phyloP scores from a whole-genome alignment of 2,113 vertebrate genomes.

The Hemicordylus capensis region DNA sequence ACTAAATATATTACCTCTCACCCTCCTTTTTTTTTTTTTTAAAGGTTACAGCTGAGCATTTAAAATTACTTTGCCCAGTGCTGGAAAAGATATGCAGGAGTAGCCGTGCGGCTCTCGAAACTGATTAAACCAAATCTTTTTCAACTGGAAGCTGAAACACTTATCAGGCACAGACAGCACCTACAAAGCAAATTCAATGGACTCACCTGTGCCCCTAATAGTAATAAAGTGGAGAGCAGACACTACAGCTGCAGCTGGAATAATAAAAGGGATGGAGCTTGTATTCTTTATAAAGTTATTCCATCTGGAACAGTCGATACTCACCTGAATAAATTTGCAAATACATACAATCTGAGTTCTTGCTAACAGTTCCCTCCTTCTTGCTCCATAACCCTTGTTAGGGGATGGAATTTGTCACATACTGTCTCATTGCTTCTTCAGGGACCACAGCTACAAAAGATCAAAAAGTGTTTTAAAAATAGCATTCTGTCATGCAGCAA shows the following conservation, averaged over 20 bases:
- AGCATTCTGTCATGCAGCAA: background rate
- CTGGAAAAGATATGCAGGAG: slow-evolving; percentile 28
- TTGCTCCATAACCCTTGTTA: background rate
- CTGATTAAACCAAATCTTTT: slow-evolving; percentile 40
- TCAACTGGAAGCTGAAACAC: slow-evolving; percentile 23
- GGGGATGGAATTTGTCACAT: background rate
- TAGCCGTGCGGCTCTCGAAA: slow-evolving; percentile 40
- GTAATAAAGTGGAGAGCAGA: slow-evolving; percentile 37
- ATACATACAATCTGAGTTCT: background rate
- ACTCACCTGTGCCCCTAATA: slow-evolving; percentile 30
- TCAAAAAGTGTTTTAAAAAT: background rate
- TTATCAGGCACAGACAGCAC: slow-evolving; percentile 39
- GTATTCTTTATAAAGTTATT: background rate
- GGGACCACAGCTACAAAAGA: slow-evolving; percentile 6
- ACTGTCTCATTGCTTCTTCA: background rate
- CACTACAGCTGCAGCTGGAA: background rate
- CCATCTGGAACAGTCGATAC: background rate
- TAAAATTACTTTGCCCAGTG: slow-evolving; percentile 39
- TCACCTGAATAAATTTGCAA: slow-evolving; percentile 16
- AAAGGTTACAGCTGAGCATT: slow-evolving; percentile 25
- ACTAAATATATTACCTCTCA: slow-evolving; percentile 35
- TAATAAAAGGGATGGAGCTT: slow-evolving; percentile 12
- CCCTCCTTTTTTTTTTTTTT: background rate
- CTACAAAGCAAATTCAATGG: slow-evolving; percentile 37
- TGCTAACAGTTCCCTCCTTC: background rate